phyloP scores from a whole-genome alignment of 2,888 invertebrate species.

The Anodontia alba region DNA sequence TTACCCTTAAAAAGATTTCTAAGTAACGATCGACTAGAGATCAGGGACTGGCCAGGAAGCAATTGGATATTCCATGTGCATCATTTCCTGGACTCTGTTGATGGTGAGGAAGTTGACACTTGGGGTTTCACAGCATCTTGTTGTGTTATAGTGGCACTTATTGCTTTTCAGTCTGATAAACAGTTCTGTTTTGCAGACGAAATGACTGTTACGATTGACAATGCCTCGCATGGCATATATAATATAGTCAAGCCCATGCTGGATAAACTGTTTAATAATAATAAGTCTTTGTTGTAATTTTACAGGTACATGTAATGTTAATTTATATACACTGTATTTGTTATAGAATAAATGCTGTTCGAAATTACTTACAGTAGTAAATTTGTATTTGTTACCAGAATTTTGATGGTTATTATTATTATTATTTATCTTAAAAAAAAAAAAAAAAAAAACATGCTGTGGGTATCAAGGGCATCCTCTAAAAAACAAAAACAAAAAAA shows the following conservation, averaged over 20 bases:
- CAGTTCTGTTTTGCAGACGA: constrained; percentile 10
- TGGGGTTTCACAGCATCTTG: constrained; percentile 77
- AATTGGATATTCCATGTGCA: constrained; percentile 40
- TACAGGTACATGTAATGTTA: no score
- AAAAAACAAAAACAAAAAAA: no score
- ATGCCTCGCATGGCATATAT: neutral
- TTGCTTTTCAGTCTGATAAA: constrained; percentile 47
- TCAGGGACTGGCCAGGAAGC: neutral
- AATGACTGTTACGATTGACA: neutral
- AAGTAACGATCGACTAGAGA: constrained; percentile 42
- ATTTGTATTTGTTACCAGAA: no score
- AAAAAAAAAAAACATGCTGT: no score
- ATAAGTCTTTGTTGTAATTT: no score
- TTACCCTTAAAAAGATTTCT: constrained; percentile 79
- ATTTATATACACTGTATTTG: no score
- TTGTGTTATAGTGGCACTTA: constrained; percentile 63
- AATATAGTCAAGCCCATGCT: neutral
- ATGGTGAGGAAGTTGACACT: constrained; percentile 63
- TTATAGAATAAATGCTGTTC: no score
- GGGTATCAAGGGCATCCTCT: no score
- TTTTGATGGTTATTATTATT: no score
- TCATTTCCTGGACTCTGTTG: constrained; percentile 69
- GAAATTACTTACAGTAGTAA: no score
- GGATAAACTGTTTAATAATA: no score
- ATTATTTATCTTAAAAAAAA: no score